These are phyloP conservation scores for Eubasilissa regina DNA, from an alignment of 1,140 invertebrate species.

Conservation along the genomic window DNA sequence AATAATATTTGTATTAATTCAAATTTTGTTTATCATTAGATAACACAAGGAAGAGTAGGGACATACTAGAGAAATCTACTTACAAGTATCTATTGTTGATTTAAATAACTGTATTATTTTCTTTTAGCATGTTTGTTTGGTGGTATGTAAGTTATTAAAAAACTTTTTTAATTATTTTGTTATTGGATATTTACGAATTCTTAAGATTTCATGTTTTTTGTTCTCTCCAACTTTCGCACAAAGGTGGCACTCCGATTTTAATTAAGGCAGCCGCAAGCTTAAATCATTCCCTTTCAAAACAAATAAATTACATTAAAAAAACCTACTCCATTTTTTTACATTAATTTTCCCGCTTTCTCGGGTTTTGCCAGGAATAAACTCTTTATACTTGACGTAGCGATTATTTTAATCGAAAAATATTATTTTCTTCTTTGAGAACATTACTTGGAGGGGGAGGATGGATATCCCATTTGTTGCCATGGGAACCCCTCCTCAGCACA, in stretches of 20 bases:
- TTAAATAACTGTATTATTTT: too few relatives aligned
- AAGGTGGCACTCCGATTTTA: not conserved
- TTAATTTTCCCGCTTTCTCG: constrained; percentile 2
- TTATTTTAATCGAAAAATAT: constrained; percentile 60
- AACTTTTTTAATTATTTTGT: too few relatives aligned
- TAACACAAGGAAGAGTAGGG: too few relatives aligned
- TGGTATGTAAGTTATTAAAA: too few relatives aligned
- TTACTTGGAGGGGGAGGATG: constrained; percentile 14
- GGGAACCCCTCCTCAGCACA: constrained; percentile 17
- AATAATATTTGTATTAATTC: too few relatives aligned
- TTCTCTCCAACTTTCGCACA: not conserved
- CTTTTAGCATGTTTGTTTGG: too few relatives aligned
- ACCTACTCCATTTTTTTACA: not conserved
- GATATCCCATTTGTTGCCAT: constrained; percentile 54
- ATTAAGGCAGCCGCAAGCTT: constrained; percentile 31
- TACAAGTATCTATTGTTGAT: too few relatives aligned
- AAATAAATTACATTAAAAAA: constrained; percentile 43
- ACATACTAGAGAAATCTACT: too few relatives aligned
- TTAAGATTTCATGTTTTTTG: constrained; percentile 8
- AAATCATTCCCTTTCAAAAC: constrained; percentile 45
- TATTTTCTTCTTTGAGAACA: constrained; percentile 45
- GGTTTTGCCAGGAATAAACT: constrained; percentile 45
- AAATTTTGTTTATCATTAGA: too few relatives aligned
- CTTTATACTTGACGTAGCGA: constrained; percentile 55
- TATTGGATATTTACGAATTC: too few relatives aligned